Evolutionary conservation across 2,888 invertebrate species (phyloP), one percentile per base, ranked within the genome.

Genomic region (Glyphotaelius pellucidus): DNA sequence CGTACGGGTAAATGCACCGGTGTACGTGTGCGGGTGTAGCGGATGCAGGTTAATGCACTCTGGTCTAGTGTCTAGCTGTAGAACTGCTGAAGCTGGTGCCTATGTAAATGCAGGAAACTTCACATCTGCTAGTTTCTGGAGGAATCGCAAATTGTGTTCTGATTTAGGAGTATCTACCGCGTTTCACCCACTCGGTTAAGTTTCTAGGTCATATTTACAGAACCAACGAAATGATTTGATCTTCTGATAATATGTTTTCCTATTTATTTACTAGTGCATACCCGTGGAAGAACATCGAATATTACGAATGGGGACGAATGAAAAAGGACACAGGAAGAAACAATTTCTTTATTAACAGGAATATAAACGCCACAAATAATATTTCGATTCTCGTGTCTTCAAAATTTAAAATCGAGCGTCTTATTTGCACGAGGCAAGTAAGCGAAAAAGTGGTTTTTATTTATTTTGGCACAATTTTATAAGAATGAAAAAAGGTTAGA

Each of bases 1-100:
- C 67, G 67, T 67, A 67, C 25, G n/a, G 67, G 67, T 67, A 67
- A 67, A 67, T 67, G 25, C 9, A 67, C 67, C 7, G 19, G 67
- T 67, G 5, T 67, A 25, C 25, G 67, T 67, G 67, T 67, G n/a
- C 67, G 25, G 52, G 19, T 19, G 15, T 94, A 38, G 95, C 32
- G 32, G 25, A 19, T 35, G 25, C 83, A 83, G 95, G 1, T 90
- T 67, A 80, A 79, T 80, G 85, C 32, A 80, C 86, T 83, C 83
- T 25, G 15, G 25, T 35, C 83, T 83, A 83, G 83, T 9, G 25
- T 35, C 83, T 83, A 83, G 83, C 35, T 83, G 83, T 42, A 42
- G 12, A 14, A 4, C 31, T 9, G n/a, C 67, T 25, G 25, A n/a
- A 25, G 67, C 67, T n/a, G 25, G 25, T 67, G 81, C 1, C 31